These are phyloP conservation scores for Urocolius indicus DNA, from an alignment of 2,113 vertebrate species.

Conservation along the genomic window DNA sequence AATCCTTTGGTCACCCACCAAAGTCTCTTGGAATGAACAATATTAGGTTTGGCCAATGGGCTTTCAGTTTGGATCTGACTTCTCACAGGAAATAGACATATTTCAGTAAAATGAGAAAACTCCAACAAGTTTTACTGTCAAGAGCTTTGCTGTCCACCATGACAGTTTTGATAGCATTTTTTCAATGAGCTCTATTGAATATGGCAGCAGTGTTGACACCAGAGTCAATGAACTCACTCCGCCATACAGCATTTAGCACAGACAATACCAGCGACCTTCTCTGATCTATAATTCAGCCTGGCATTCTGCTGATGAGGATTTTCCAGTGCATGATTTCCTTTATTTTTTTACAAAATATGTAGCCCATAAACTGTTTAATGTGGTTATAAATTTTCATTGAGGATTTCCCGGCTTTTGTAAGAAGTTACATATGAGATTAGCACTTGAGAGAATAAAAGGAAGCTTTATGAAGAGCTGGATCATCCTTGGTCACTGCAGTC, in stretches of 20 bases:
- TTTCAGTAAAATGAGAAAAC: neutral
- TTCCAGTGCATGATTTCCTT: slow-evolving; percentile 2
- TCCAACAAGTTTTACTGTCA: neutral
- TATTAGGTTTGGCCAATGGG: slow-evolving; percentile 16
- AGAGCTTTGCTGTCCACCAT: neutral
- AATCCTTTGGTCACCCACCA: slow-evolving; percentile 42
- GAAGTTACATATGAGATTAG: neutral
- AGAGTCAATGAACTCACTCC: neutral
- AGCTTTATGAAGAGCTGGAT: neutral
- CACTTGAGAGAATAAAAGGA: neutral
- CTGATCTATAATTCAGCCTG: slow-evolving; percentile 24
- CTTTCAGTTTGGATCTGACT: neutral
- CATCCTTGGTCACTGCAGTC: neutral
- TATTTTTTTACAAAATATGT: neutral
- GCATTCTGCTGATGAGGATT: slow-evolving; percentile 28
- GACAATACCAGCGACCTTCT: slow-evolving; percentile 6
- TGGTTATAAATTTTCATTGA: slow-evolving; percentile 27
- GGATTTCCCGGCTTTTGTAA: slow-evolving; percentile 27
- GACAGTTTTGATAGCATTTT: neutral
- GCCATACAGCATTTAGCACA: neutral
- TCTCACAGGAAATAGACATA: neutral
- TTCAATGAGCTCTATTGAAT: neutral
- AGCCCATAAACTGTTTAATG: neutral
- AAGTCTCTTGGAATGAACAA: slow-evolving; percentile 32
- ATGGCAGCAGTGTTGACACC: neutral